These are phyloP conservation scores for Mus spicilegus DNA, from an alignment of 2,113 vertebrate genomes.

Conservation along the genomic window DNA sequence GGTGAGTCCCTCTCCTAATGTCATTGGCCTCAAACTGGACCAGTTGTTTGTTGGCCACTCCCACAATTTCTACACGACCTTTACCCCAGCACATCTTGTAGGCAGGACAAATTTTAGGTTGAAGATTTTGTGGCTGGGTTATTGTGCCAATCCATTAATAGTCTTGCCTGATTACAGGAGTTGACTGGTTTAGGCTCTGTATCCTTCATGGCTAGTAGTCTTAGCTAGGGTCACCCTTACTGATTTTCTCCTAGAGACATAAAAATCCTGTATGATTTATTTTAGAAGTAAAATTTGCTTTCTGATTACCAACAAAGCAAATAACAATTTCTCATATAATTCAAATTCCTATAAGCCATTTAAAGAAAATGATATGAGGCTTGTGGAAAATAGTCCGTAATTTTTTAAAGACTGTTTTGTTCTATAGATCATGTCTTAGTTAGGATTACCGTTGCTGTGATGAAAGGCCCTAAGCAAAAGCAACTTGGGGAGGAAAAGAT, in stretches of 20 bases:
- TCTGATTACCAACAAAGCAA: background rate
- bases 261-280: background rate
- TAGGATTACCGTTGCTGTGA: background rate
- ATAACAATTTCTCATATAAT: background rate
- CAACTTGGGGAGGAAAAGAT: background rate
- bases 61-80: background rate
- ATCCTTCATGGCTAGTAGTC: background rate
- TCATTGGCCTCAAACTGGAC: background rate
- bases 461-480: background rate
- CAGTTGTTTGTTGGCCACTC: background rate
- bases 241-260: background rate
- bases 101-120: background rate
- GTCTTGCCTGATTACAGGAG: background rate
- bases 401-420: background rate
- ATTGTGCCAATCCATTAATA: background rate
- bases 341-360: background rate
- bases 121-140: background rate
- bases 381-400: background rate
- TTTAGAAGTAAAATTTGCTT: slow-evolving; percentile 10
- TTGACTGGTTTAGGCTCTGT: background rate
- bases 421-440: background rate
- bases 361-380: background rate
- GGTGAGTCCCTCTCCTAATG: background rate
- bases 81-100: background rate
- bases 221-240: background rate